phyloP scores from a whole-genome alignment of 2,888 invertebrate genomes.

The Lithodes maja region DNA sequence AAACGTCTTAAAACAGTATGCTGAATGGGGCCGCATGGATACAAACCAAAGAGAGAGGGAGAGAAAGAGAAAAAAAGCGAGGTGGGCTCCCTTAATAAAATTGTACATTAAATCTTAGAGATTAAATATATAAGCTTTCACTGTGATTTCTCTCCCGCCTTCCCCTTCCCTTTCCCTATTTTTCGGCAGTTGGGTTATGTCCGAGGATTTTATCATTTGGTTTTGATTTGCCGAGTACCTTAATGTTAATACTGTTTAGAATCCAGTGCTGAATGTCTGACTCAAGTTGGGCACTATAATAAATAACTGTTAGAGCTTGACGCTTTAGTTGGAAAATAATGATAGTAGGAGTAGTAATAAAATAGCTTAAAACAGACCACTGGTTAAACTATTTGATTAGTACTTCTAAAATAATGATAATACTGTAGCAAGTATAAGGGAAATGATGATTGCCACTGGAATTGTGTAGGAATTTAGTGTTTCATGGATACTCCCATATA shows the following conservation, averaged over 20 bases:
- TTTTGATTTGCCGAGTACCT: constrained; percentile 43
- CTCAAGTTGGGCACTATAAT: constrained; percentile 60
- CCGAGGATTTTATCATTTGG: constrained; percentile 8
- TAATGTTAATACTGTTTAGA: constrained; percentile 53
- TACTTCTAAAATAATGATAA: constrained; percentile 45
- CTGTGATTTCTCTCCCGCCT: neutral
- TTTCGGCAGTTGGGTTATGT: constrained; percentile 48
- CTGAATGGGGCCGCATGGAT: too few relatives aligned
- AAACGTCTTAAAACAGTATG: too few relatives aligned
- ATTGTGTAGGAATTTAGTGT: constrained; percentile 52
- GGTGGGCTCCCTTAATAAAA: too few relatives aligned
- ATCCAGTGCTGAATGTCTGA: constrained; percentile 57
- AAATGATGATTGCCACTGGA: constrained; percentile 53
- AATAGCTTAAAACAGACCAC: neutral
- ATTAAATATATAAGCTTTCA: too few relatives aligned
- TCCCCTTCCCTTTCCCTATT: neutral
- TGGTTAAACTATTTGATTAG: too few relatives aligned
- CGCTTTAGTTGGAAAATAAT: constrained; percentile 62
- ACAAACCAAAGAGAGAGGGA: too few relatives aligned
- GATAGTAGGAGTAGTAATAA: neutral
- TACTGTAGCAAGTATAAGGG: constrained; percentile 64
- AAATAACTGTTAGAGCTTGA: constrained; percentile 64
- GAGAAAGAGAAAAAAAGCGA: too few relatives aligned
- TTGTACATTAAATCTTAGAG: too few relatives aligned
- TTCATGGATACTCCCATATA: constrained; percentile 56